Percentiles rank a stretch among this genome's conserved stretches.
These are phyloP conservation scores for Helicoverpa assulta DNA, from an alignment of 2,888 invertebrate species.

Conservation along the genomic window DNA sequence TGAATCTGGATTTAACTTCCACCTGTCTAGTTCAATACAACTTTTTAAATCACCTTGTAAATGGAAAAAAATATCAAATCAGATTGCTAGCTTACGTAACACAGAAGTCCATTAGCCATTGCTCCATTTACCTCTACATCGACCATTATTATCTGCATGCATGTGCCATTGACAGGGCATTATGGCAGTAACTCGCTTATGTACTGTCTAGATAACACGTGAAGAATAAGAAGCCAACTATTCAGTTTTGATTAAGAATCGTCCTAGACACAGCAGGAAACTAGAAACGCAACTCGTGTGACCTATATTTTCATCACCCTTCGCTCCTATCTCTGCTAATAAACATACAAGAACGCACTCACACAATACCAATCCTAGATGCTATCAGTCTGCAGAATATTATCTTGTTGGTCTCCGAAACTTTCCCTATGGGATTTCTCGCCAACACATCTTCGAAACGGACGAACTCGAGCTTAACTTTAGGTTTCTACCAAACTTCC, in stretches of 20 bases:
- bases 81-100: neutral
- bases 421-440: neutral
- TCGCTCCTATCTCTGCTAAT: neutral
- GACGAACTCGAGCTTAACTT: too few relatives aligned
- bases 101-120: neutral
- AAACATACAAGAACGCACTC: neutral
- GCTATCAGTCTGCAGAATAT: neutral
- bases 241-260: neutral
- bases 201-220: constrained; percentile 18
- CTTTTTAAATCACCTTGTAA: too few relatives aligned
- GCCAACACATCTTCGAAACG: neutral
- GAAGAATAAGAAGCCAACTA: constrained; percentile 7
- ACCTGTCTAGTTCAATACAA: too few relatives aligned
- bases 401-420: neutral
- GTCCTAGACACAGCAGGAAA: neutral
- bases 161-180: constrained; percentile 13
- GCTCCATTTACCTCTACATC: neutral
- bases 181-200: constrained; percentile 32
- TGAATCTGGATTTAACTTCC: too few relatives aligned
- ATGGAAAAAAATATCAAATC: neutral
- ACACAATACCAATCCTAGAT: neutral
- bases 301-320: constrained; percentile 19
- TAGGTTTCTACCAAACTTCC: neutral
- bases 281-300: constrained; percentile 32
- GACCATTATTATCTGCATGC: constrained; percentile 3